phyloP scores from a whole-genome alignment of 2,888 invertebrate species.

The Microchrysa polita region DNA sequence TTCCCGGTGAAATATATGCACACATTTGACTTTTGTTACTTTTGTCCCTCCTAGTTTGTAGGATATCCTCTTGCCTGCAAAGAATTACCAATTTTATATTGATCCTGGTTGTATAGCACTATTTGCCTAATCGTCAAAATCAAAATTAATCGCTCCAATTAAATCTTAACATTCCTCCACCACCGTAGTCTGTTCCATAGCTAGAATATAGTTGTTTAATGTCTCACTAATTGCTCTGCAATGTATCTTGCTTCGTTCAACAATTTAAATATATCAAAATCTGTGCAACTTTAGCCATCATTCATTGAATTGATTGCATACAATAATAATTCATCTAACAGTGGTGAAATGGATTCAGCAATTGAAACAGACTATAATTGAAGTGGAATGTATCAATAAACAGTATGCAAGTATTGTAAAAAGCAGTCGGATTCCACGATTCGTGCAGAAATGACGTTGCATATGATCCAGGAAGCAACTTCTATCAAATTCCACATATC shows the following conservation, averaged over 20 bases:
- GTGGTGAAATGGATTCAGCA: not conserved
- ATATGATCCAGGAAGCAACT: not conserved
- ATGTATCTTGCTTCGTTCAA: not conserved
- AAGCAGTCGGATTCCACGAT: not conserved
- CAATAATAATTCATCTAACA: not conserved
- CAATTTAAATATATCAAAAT: constrained; percentile 9
- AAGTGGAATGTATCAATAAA: not conserved
- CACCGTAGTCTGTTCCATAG: too few species aligned
- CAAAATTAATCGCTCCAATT: too few species aligned
- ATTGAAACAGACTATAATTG: not conserved
- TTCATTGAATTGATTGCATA: not conserved
- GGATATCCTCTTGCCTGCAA: too few species aligned
- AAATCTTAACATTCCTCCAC: too few species aligned
- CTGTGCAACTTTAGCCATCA: not conserved
- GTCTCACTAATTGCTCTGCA: not conserved
- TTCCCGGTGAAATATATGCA: too few species aligned
- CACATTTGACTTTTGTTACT: too few species aligned
- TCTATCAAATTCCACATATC: not conserved
- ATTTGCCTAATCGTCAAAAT: too few species aligned
- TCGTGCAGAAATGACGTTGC: not conserved
- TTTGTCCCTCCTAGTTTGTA: too few species aligned
- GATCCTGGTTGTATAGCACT: too few species aligned
- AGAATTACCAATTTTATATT: too few species aligned
- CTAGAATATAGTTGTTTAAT: not conserved
- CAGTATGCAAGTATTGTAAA: not conserved